These are phyloP conservation scores for Morpho deidamia DNA, from an alignment of 2,888 invertebrate genomes.

Conservation along the genomic window DNA sequence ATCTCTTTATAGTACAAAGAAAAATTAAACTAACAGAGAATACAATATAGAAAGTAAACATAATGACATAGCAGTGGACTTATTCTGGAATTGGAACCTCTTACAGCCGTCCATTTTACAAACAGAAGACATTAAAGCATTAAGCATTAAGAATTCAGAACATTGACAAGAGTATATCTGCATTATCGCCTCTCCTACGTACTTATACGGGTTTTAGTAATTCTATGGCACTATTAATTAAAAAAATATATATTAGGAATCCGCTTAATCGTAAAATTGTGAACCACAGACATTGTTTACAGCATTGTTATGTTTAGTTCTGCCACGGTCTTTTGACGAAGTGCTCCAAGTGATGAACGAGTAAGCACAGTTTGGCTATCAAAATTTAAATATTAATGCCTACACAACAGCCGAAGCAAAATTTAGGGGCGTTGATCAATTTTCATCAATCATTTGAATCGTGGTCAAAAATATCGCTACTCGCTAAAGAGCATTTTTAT, in stretches of 20 bases:
- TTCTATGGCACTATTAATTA: neutral
- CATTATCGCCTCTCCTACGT: no score
- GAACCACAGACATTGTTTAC: conserved; percentile 20
- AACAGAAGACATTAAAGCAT: neutral
- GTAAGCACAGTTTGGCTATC: conserved; percentile 31
- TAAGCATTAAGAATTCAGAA: no score
- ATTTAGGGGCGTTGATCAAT: conserved; percentile 28
- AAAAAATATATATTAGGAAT: neutral
- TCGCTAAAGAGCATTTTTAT: no score
- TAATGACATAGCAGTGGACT: no score
- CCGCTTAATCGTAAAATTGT: conserved; percentile 7
- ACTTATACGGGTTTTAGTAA: no score
- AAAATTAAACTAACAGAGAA: no score
- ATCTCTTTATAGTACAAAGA: no score
- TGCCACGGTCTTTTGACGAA: conserved; percentile 31
- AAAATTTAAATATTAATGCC: conserved; percentile 31
- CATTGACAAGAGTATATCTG: no score
- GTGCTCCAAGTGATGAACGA: conserved; percentile 29
- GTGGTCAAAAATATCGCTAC: conserved; percentile 21
- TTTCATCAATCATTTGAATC: conserved; percentile 28
- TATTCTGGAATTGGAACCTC: no score
- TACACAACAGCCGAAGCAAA: conserved; percentile 21
- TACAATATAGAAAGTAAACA: no score
- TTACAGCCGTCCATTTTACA: no score
- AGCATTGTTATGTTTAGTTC: conserved; percentile 30